Evolutionary conservation across 1,140 invertebrate species (phyloP).

Genomic region (Drosophila sturtevanti): DNA sequence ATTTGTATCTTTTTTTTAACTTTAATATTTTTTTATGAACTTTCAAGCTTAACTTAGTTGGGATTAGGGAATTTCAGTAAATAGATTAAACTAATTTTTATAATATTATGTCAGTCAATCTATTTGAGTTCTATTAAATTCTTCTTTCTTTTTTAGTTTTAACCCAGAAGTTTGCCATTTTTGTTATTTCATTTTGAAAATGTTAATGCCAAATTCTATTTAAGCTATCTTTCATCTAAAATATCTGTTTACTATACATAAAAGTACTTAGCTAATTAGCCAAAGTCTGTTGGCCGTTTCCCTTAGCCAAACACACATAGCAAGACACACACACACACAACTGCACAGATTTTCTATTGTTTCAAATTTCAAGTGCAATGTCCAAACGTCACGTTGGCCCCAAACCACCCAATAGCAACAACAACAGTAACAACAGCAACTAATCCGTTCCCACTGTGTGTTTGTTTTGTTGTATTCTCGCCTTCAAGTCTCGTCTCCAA

Average conservation of each 20-base stretch:
- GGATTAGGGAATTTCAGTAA: no score
- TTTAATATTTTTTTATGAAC: no score
- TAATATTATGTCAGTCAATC: no score
- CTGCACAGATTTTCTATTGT: slow-evolving; percentile 46
- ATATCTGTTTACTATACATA: slow-evolving; percentile 2
- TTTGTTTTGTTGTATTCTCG: slow-evolving; percentile 37
- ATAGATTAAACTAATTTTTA: no score
- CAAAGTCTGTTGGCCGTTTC: slow-evolving; percentile 1
- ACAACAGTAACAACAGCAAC: slow-evolving; percentile 18
- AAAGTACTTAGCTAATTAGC: slow-evolving; percentile 18
- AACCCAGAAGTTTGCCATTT: neutral
- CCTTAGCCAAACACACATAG: neutral
- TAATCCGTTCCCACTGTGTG: slow-evolving; percentile 45
- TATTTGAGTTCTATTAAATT: no score
- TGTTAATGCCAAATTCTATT: neutral
- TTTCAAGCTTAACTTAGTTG: no score
- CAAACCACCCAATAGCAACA: slow-evolving; percentile 6
- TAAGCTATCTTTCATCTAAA: slow-evolving; percentile 6
- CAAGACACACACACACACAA: neutral
- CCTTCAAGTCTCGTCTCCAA: slow-evolving; percentile 28
- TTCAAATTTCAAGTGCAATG: slow-evolving; percentile 53
- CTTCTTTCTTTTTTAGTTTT: neutral
- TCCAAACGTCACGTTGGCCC: slow-evolving; percentile 14
- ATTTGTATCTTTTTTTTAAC: no score
- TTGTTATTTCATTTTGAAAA: neutral